Percentiles rank a stretch among this genome's conserved stretches.
Conservation (phyloP, 2,888 invertebrate species). For the Sinotaia quadrata region DNA sequence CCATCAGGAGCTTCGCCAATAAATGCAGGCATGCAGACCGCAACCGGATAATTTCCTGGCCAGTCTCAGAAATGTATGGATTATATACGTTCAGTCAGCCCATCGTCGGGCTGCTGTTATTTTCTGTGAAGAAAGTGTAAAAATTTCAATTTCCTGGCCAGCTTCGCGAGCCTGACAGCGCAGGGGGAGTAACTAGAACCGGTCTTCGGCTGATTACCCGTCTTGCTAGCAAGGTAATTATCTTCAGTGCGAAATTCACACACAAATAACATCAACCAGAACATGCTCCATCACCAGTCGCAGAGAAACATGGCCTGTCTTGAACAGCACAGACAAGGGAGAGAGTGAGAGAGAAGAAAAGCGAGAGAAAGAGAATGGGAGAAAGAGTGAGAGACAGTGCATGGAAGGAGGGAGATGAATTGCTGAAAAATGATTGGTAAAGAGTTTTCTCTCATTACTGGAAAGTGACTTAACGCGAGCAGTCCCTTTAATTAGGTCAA, state of each 20-base stretch:
- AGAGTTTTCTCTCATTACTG: too few species aligned
- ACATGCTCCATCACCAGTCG: conserved; percentile 13
- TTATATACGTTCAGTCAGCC: conserved; percentile 17
- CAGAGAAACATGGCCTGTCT: neutral
- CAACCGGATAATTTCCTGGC: conserved; percentile 20
- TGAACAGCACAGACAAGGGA: neutral
- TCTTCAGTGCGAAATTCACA: conserved; percentile 22
- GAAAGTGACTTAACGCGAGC: too few species aligned
- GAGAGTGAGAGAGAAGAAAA: neutral
- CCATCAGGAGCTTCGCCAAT: neutral
- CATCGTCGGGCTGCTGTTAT: neutral
- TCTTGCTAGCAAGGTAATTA: conserved; percentile 24
- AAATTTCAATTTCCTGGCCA: conserved; percentile 32
- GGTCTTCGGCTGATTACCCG: conserved; percentile 17
- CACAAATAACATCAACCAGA: conserved; percentile 27
- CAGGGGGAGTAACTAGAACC: neutral
- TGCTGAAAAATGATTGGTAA: too few species aligned
- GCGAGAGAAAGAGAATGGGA: neutral
- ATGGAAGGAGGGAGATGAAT: neutral
- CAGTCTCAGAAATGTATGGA: conserved; percentile 18
- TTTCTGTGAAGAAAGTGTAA: conserved; percentile 29
- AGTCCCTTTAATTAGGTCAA: too few species aligned
- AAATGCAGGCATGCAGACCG: conserved; percentile 22
- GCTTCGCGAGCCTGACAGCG: neutral
- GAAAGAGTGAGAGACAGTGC: neutral